Evolutionary conservation across 2,888 invertebrate species (phyloP).

Genomic region (Ormyrus nitidulus): DNA sequence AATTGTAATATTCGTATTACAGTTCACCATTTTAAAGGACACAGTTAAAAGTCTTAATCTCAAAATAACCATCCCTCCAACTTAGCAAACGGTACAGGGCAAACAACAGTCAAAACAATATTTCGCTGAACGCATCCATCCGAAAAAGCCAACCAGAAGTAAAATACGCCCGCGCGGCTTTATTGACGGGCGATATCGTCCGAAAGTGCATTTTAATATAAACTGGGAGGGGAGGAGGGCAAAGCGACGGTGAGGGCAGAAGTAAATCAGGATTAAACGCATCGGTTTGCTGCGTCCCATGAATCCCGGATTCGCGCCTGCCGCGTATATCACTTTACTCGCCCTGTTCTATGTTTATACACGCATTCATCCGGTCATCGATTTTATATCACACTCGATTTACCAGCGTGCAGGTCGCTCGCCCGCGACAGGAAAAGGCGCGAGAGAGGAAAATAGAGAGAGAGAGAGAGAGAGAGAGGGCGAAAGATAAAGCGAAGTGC

Average conservation of each 20-base stretch:
- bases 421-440: background rate
- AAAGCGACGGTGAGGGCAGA: background rate
- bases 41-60: no score
- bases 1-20: no score
- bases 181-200: background rate
- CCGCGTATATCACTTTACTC: slow-evolving; percentile 28
- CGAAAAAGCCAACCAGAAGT: background rate
- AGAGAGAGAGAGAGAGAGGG: slow-evolving; percentile 1
- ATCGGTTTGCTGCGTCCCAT: slow-evolving; percentile 34
- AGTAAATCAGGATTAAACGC: slow-evolving; percentile 51
- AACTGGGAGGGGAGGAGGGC: no score
- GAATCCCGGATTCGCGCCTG: slow-evolving; percentile 45
- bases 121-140: no score
- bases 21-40: no score
- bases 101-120: no score
- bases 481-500: background rate
- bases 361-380: slow-evolving; percentile 41
- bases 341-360: slow-evolving; percentile 38
- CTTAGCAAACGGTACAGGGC: no score
- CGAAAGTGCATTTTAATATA: slow-evolving; percentile 31
- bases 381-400: slow-evolving; percentile 54
- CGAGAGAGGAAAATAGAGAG: slow-evolving; percentile 18
- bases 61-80: no score
- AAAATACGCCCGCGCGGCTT: background rate
- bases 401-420: slow-evolving; percentile 10